Conservation (phyloP, 1,140 invertebrate species). For the Gryon sp. region DNA sequence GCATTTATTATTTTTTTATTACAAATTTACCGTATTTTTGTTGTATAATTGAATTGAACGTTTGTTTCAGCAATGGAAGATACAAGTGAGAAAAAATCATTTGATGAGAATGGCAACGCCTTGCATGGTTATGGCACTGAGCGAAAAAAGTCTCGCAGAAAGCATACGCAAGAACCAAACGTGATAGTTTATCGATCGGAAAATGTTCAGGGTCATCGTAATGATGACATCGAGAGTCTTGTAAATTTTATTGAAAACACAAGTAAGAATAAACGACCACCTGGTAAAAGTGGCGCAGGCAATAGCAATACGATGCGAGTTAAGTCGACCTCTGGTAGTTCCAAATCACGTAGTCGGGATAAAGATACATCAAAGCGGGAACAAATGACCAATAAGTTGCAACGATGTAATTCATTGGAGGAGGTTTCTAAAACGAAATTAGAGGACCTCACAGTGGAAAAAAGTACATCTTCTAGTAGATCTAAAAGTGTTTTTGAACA, state of each 20-base stretch:
- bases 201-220: conserved; percentile 84
- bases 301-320: conserved; percentile 67
- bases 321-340: conserved; percentile 70
- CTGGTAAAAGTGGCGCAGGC: conserved; percentile 60
- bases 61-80: conserved; percentile 66
- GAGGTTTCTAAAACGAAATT: conserved; percentile 86
- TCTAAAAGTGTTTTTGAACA: conserved; percentile 75
- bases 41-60: neutral
- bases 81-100: conserved; percentile 80
- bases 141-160: conserved; percentile 79
- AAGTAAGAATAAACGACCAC: conserved; percentile 74
- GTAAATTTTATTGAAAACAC: conserved; percentile 80
- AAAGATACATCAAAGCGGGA: conserved; percentile 75
- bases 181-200: conserved; percentile 83
- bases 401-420: conserved; percentile 85
- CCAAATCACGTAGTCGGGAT: conserved; percentile 75
- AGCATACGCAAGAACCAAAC: conserved; percentile 82
- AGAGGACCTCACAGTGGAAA: conserved; percentile 82
- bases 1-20: too few species aligned
- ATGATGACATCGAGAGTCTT: conserved; percentile 81
- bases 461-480: conserved; percentile 72
- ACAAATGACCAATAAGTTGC: conserved; percentile 78
- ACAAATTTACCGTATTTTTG: conserved; percentile 12
- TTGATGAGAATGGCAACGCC: conserved; percentile 85
- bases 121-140: conserved; percentile 80